phyloP scores from a whole-genome alignment of 30 jellyfish, hydroid and myxozoan genomes.

The Cassiopea andromeda region DNA sequence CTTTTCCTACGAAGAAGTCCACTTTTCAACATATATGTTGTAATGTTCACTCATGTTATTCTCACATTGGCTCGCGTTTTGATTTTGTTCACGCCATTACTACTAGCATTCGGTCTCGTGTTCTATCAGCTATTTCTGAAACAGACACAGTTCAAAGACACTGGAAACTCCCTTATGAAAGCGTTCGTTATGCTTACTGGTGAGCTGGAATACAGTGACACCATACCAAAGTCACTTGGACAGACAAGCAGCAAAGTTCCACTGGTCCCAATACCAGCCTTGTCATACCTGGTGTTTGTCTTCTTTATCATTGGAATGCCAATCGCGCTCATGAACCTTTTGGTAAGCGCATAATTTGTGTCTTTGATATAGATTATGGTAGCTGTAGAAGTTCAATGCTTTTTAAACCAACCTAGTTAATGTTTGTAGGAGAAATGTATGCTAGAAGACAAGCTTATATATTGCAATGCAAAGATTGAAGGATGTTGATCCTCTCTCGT shows the following conservation, averaged over 20 bases:
- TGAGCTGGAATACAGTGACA: slow-evolving; percentile 68
- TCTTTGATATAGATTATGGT: too few relatives aligned
- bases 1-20: slow-evolving; percentile 80
- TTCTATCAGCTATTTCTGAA: slow-evolving; percentile 56
- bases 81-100: slow-evolving; percentile 62
- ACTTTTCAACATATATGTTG: slow-evolving; percentile 74
- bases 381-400: too few relatives aligned
- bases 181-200: slow-evolving; percentile 79
- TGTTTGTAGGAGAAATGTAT: too few relatives aligned
- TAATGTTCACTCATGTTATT: slow-evolving; percentile 78
- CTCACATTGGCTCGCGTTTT: slow-evolving; percentile 68
- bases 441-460: too few relatives aligned
- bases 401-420: too few relatives aligned
- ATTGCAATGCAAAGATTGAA: too few relatives aligned
- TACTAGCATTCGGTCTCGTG: slow-evolving; percentile 78
- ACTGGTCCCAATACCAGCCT: slow-evolving; percentile 35
- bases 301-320: slow-evolving; percentile 63
- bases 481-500: too few relatives aligned
- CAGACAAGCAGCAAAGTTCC: neutral
- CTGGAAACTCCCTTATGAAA: slow-evolving; percentile 59
- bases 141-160: slow-evolving; percentile 43
- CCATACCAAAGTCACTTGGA: slow-evolving; percentile 42
- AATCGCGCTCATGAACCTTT: slow-evolving; percentile 72
- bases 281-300: slow-evolving; percentile 60
- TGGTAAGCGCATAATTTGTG: slow-evolving; percentile 50